These are phyloP conservation scores for Sclerurus mexicanus DNA, from an alignment of 2,113 vertebrate species.

Conservation along the genomic window DNA sequence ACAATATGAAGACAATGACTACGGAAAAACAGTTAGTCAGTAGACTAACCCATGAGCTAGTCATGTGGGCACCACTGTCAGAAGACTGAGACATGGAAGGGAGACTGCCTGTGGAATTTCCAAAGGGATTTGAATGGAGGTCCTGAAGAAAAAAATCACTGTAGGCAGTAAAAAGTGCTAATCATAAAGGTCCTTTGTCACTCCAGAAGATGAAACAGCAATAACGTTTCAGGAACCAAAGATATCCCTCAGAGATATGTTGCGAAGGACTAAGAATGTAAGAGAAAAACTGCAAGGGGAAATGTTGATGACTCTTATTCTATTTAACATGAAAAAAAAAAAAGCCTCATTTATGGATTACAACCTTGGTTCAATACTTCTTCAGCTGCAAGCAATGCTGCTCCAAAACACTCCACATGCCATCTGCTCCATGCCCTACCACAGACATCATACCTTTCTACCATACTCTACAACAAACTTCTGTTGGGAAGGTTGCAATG, in stretches of 20 bases:
- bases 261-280: neutral
- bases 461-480: neutral
- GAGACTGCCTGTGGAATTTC: neutral
- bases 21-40: neutral
- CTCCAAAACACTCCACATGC: neutral
- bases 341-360: neutral
- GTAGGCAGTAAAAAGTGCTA: neutral
- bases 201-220: neutral
- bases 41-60: neutral
- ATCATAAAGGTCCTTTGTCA: neutral
- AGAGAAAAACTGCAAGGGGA: neutral
- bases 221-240: neutral
- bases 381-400: neutral
- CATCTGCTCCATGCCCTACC: neutral
- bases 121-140: neutral
- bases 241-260: neutral
- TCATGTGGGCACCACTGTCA: neutral
- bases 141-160: neutral
- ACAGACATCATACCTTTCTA: neutral
- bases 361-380: neutral
- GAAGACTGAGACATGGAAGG: neutral
- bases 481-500: neutral
- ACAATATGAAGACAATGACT: neutral
- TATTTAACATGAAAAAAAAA: neutral
- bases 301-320: neutral